phyloP scores from a whole-genome alignment of 1,140 invertebrate genomes.

The Cydia strobilella region DNA sequence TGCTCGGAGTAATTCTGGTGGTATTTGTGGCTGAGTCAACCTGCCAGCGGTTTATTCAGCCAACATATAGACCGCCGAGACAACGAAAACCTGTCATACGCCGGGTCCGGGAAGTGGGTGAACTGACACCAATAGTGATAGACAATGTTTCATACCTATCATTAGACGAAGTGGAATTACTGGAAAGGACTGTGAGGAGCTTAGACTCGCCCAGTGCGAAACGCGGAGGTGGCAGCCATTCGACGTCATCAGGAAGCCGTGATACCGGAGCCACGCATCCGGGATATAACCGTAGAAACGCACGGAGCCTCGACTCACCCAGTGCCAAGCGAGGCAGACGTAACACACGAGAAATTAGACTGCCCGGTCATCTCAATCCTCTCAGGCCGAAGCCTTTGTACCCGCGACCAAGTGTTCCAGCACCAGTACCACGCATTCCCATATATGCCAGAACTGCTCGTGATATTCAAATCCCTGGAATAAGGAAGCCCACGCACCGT shows the following conservation, averaged over 20 bases:
- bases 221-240: slow-evolving; percentile 36
- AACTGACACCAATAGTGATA: slow-evolving; percentile 20
- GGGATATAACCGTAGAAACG: slow-evolving; percentile 36
- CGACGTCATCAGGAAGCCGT: slow-evolving; percentile 31
- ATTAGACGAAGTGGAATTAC: not conserved
- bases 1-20: not conserved
- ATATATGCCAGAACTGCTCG: slow-evolving; percentile 39
- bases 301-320: slow-evolving; percentile 49
- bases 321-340: slow-evolving; percentile 53
- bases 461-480: slow-evolving; percentile 42
- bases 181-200: slow-evolving; percentile 19
- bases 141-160: not conserved
- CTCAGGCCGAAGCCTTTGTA: slow-evolving; percentile 14
- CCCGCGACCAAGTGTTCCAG: slow-evolving; percentile 11
- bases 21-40: slow-evolving; percentile 25
- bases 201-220: slow-evolving; percentile 37
- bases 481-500: slow-evolving; percentile 43
- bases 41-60: slow-evolving; percentile 18
- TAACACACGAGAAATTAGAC: slow-evolving; percentile 45
- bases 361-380: not conserved
- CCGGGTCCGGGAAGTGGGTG: slow-evolving; percentile 41
- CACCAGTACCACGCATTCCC: slow-evolving; percentile 32
- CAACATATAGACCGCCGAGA: slow-evolving; percentile 26
- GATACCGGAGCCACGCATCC: slow-evolving; percentile 42
- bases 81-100: slow-evolving; percentile 40